Conservation (phyloP, 2,113 vertebrate genomes). For the Loxodonta africana region DNA sequence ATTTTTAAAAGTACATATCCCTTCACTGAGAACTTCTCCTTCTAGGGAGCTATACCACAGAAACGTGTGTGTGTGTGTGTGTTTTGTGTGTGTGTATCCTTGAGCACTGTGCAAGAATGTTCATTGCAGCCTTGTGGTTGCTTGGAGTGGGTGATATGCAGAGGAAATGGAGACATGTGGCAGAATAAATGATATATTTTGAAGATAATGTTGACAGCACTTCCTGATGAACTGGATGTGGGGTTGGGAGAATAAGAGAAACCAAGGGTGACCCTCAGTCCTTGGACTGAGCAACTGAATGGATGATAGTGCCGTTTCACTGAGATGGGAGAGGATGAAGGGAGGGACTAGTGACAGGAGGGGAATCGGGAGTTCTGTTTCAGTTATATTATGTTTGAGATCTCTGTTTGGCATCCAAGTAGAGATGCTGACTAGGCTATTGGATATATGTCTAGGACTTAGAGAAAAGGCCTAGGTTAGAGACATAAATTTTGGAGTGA, state of each 20-base stretch:
- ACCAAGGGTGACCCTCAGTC: not conserved
- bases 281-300: constrained; percentile 22
- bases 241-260: not conserved
- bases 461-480: constrained; percentile 29
- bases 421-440: not conserved
- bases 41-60: constrained; percentile 18
- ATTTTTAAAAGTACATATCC: constrained; percentile 35
- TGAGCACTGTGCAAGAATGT: not conserved
- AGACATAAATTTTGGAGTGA: constrained; percentile 15
- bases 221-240: constrained; percentile 24
- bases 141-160: constrained; percentile 1
- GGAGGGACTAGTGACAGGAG: not conserved
- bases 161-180: not conserved
- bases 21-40: constrained; percentile 22
- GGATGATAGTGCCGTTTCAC: constrained; percentile 13
- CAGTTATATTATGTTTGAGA: not conserved
- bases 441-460: not conserved
- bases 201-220: constrained; percentile 7
- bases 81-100: not conserved
- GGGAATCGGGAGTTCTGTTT: constrained; percentile 18
- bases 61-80: not conserved
- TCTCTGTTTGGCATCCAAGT: constrained; percentile 21
- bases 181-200: constrained; percentile 22
- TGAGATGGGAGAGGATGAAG: not conserved
- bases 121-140: not conserved